phyloP scores from a whole-genome alignment of 2,797 vertebrate genomes.

The Triplophysa yarkandensis region DNA sequence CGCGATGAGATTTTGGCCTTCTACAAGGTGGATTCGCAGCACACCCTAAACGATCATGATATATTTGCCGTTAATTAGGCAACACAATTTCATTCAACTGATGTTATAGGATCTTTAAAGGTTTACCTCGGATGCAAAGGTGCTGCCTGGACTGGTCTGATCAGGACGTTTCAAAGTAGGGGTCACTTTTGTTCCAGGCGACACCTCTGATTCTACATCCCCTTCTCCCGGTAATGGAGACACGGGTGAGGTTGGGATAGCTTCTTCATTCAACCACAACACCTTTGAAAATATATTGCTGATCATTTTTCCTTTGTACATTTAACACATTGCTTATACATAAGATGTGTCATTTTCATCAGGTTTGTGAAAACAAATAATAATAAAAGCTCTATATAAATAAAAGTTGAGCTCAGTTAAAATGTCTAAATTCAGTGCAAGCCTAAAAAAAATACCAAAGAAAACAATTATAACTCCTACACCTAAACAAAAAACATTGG shows the following conservation, averaged over 20 bases:
- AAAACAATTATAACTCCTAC: too few relatives aligned
- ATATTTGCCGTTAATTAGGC: neutral
- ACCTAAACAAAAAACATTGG: too few relatives aligned
- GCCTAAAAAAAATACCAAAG: too few relatives aligned
- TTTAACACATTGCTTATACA: too few relatives aligned
- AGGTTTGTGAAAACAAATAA: too few relatives aligned
- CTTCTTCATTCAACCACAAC: constrained; percentile 81
- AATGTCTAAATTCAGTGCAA: too few relatives aligned
- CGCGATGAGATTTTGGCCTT: constrained; percentile 86
- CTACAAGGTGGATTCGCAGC: constrained; percentile 85
- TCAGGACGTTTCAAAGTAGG: constrained; percentile 69
- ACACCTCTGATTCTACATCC: constrained; percentile 59
- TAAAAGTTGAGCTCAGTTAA: too few relatives aligned
- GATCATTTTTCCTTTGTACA: too few relatives aligned
- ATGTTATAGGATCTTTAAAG: neutral
- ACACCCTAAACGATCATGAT: constrained; percentile 75
- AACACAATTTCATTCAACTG: neutral
- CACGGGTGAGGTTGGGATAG: constrained; percentile 67
- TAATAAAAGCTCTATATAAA: too few relatives aligned
- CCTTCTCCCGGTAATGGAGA: constrained; percentile 66
- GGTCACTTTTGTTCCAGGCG: constrained; percentile 67
- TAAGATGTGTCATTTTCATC: too few relatives aligned
- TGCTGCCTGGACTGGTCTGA: constrained; percentile 79
- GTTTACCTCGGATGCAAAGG: constrained; percentile 84
- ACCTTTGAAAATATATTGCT: too few relatives aligned